Evolutionary conservation across 2,797 vertebrate species (phyloP), one percentile per base, ranked within the genome.

Genomic region (Balearica regulorum): DNA sequence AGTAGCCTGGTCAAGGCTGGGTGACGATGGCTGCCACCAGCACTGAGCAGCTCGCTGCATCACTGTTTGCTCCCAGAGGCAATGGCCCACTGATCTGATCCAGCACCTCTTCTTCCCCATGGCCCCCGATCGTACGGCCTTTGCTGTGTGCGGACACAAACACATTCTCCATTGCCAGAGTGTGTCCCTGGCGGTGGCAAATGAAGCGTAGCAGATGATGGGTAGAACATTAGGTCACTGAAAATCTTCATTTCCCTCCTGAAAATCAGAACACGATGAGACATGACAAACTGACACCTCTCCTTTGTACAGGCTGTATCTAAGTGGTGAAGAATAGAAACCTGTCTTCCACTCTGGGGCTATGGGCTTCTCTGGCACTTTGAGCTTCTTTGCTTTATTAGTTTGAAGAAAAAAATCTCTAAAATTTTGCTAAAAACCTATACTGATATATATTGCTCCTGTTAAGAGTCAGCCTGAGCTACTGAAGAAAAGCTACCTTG

Each of bases 121-220:
- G 14, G 20, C 6, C 21, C 22, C 18, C 0, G 0, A 57, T 1
- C 2, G 0, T 5, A 21, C 1, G 0, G 11, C 5, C 12, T 82
- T 71, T 64, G 3, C 35, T 31, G 15, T 33, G 29, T 39, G 39
- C 75, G 61, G 81, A 41, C 51, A 72, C 16, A 70, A 85, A 26
- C 16, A 3, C 31, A 10, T 62, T 14, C 15, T 46, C 25, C 31
- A 4, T 4, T 14, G 58, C 28, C 55, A 29, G 10, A 33, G 22
- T 6, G 14, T 17, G 13, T 43, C 22, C 37, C 17, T 1, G 0
- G 25, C 25, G 21, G 15, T 4, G 12, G 14, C 3, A 81, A 58
- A 57, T 6, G 9, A 87, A 64, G 51, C 0, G 4, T 4, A 58
- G 51, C 26, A 58, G 18, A 25, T 14, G 49, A 84, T 21, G 29